These are phyloP conservation scores for Monochamus saltuarius DNA, from an alignment of 1,140 invertebrate species.

Conservation along the genomic window DNA sequence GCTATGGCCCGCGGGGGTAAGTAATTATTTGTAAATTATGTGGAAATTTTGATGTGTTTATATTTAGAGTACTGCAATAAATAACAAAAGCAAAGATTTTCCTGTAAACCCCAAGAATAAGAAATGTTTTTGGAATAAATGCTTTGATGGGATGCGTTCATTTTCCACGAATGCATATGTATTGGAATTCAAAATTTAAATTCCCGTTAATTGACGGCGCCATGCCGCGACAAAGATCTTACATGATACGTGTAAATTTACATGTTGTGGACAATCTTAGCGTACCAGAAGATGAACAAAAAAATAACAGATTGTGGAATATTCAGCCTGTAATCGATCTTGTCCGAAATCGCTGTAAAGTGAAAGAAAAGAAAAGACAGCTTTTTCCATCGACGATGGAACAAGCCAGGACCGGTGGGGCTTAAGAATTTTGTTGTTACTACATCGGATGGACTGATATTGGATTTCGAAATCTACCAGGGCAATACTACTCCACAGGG, in stretches of 20 bases:
- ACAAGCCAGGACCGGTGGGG: conserved; percentile 5
- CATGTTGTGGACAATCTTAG: not conserved
- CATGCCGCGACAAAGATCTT: conserved; percentile 1
- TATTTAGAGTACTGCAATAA: too few relatives aligned
- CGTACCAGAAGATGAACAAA: not conserved
- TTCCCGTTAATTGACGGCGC: not conserved
- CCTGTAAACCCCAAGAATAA: not conserved
- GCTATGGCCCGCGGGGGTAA: too few relatives aligned
- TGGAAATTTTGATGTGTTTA: too few relatives aligned
- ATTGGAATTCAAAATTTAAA: conserved; percentile 5
- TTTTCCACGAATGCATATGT: conserved; percentile 1
- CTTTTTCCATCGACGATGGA: not conserved
- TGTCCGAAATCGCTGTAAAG: conserved; percentile 11
- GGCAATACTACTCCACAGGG: conserved; percentile 23
- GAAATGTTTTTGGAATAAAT: not conserved
- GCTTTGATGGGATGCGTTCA: conserved; percentile 1
- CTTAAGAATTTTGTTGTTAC: conserved; percentile 35
- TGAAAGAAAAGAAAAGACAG: too few relatives aligned
- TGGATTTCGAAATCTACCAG: conserved; percentile 40
- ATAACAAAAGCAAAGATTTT: not conserved
- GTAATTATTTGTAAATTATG: too few relatives aligned
- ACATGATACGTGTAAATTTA: conserved; percentile 3
- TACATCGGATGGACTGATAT: conserved; percentile 23
- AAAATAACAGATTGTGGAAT: too few relatives aligned
- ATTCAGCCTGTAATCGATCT: not conserved